Conservation (phyloP, 2,113 vertebrate genomes). For the Antechinus flavipes region DNA sequence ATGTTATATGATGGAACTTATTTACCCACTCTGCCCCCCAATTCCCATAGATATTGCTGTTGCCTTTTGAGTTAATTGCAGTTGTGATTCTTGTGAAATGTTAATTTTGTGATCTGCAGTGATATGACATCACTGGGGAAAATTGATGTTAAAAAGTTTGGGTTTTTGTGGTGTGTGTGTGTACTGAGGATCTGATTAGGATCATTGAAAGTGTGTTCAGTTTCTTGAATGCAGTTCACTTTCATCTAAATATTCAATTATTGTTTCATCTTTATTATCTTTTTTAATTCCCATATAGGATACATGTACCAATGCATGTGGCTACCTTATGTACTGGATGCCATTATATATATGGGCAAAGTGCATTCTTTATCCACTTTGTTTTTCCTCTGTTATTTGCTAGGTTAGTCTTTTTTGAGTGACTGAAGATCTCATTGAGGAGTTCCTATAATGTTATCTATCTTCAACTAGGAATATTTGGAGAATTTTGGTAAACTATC, state of each 20-base stretch:
- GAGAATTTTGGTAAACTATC: not conserved
- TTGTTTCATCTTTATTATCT: not conserved
- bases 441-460: not conserved
- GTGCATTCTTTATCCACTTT: not conserved
- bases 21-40: not conserved
- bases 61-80: not conserved
- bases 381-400: not conserved
- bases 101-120: not conserved
- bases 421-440: not conserved
- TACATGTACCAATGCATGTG: not conserved
- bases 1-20: not conserved
- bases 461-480: not conserved
- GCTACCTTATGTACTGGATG: not conserved
- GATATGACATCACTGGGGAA: not conserved
- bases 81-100: not conserved
- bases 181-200: not conserved
- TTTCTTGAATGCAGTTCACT: not conserved
- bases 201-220: not conserved
- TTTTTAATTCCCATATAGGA: not conserved
- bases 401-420: not conserved
- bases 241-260: not conserved
- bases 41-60: not conserved
- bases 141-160: not conserved
- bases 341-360: not conserved
- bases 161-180: too few relatives aligned